Evolutionary conservation across 2,888 invertebrate genomes (phyloP), one percentile per base, ranked within the genome.

Genomic region (Lepidocyrtinus sp.): DNA sequence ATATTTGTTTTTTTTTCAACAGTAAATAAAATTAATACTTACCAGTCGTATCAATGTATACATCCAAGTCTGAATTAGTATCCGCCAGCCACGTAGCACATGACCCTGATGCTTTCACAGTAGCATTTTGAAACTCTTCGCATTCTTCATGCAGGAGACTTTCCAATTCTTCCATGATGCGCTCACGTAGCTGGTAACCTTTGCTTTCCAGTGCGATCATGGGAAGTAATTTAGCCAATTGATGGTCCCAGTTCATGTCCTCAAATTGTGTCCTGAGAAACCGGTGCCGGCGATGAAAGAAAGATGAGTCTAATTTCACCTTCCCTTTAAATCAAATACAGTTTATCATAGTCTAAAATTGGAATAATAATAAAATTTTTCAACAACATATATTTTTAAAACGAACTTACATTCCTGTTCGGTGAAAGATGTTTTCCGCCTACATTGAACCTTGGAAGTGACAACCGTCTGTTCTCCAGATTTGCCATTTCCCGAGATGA

Each of bases 11-110:
- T n/a, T n/a, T n/a, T n/a, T n/a, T n/a, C n/a, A n/a, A n/a, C n/a
- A n/a, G n/a, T n/a, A n/a, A n/a, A n/a, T n/a, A n/a, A n/a, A n/a
- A n/a, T n/a, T n/a, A n/a, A n/a, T n/a, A n/a, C n/a, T 24, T 59
- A 77, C 77, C 78, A 17, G 12, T 0, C 0, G 62, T 62, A 50
- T 78, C 78, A 1, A 78, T 63, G 26, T 67, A 78, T 21, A 78
- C 24, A 24, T 78, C 78, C 22, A 78, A 62, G 27, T 78, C 78
- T 15, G 78, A 72, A 72, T 78, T 78, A 1, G 68, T 68, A 62
- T 78, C 78, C 5, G 78, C 78, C 0, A 78, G 50, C 78, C 78
- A 78, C 5, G 67, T 78, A 2, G 25, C 62, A 68, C 78, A 78
- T 5, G 72, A 72, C 1, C 78, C 78, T 62, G 72, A 78, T 0